Evolutionary conservation across 2,888 invertebrate genomes (phyloP).

Genomic region (Mimumesa dahlbomi): DNA sequence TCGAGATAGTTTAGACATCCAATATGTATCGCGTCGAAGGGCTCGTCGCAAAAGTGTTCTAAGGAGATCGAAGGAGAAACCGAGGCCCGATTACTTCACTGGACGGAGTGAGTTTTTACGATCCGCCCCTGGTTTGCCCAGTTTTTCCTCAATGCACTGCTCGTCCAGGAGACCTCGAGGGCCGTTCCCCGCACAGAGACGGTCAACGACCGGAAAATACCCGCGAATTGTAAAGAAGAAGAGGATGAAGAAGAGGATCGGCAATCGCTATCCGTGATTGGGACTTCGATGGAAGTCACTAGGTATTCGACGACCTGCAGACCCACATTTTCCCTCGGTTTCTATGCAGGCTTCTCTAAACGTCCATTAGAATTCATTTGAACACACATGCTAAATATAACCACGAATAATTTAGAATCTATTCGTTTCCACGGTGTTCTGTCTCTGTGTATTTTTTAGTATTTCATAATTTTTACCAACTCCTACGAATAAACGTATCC

Average conservation of each 20-base stretch:
- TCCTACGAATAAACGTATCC: too few species aligned
- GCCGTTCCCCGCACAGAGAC: constrained; percentile 47
- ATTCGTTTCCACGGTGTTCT: too few species aligned
- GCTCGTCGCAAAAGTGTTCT: constrained; percentile 11
- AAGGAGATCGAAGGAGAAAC: constrained; percentile 39
- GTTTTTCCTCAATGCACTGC: constrained; percentile 55
- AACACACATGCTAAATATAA: too few species aligned
- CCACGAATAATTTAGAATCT: too few species aligned
- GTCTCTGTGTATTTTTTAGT: too few species aligned
- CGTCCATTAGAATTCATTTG: background rate
- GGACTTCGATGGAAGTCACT: constrained; percentile 51
- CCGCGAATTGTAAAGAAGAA: constrained; percentile 37
- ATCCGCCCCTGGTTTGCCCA: constrained; percentile 58
- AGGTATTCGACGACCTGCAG: constrained; percentile 64
- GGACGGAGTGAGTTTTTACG: constrained; percentile 60
- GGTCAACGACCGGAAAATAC: constrained; percentile 71
- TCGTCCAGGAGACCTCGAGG: constrained; percentile 43
- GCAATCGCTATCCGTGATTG: constrained; percentile 23
- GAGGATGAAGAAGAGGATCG: constrained; percentile 39
- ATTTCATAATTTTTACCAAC: too few species aligned
- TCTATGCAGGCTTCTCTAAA: background rate
- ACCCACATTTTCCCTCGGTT: constrained; percentile 64
- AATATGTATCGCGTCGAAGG: too few species aligned
- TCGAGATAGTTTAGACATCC: too few species aligned
- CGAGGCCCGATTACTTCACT: constrained; percentile 57